These are phyloP conservation scores for Crotalus horridus DNA, from an alignment of 2,113 vertebrate species.

Conservation along the genomic window DNA sequence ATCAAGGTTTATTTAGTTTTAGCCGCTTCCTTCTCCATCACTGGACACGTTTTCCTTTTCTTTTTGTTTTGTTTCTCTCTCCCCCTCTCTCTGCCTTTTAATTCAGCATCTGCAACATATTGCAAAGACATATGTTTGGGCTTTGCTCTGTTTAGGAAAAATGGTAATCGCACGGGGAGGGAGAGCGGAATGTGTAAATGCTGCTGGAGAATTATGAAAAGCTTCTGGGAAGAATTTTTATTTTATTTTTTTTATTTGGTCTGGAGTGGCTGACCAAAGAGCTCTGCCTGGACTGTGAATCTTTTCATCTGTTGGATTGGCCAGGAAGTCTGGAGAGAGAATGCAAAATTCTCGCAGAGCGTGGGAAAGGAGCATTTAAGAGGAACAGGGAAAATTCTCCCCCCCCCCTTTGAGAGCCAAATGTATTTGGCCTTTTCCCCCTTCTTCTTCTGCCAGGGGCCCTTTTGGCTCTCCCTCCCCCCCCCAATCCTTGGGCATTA, in stretches of 20 bases:
- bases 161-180: neutral
- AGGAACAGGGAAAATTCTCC: neutral
- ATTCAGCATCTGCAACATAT: neutral
- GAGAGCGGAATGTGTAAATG: neutral
- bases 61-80: neutral
- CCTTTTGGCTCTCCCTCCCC: fast-evolving
- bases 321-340: conserved; percentile 24
- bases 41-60: neutral
- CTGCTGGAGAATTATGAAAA: neutral
- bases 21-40: neutral
- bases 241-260: neutral
- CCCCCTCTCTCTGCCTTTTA: too few species aligned
- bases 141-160: neutral
- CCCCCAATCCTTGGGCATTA: fast-evolving
- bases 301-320: conserved; percentile 13
- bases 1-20: neutral
- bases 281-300: conserved; percentile 15
- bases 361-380: neutral
- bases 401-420: neutral
- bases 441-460: neutral
- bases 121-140: neutral
- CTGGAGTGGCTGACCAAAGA: neutral
- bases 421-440: neutral
- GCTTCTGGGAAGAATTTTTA: neutral
- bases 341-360: conserved; percentile 25